Conservation (phyloP, 1,140 invertebrate genomes). For the Gryllus bimaculatus region DNA sequence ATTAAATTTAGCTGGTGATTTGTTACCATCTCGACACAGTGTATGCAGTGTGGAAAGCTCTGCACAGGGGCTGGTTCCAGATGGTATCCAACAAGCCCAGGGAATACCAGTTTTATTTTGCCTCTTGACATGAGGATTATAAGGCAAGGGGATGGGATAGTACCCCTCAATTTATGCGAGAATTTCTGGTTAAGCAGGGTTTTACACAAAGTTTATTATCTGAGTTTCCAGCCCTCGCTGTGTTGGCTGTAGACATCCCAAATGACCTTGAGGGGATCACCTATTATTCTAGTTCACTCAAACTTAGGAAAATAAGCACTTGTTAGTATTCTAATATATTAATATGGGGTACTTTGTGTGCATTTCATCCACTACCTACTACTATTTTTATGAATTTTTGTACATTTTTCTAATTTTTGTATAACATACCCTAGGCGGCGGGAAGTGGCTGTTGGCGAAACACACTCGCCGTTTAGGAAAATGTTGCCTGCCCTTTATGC, state of each 20-base stretch:
- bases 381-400: constrained; percentile 28
- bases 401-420: constrained; percentile 28
- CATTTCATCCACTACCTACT: constrained; percentile 26
- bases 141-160: constrained; percentile 16
- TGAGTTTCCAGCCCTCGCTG: constrained; percentile 20
- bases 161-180: constrained; percentile 16
- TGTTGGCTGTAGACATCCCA: constrained; percentile 20
- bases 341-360: constrained; percentile 26
- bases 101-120: constrained; percentile 11
- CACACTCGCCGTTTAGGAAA: constrained; percentile 9
- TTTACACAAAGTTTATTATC: constrained; percentile 16
- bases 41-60: not conserved
- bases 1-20: constrained; percentile 17
- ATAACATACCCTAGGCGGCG: constrained; percentile 22
- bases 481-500: constrained; percentile 14
- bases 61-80: constrained; percentile 10
- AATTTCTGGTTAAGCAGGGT: constrained; percentile 24
- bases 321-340: constrained; percentile 23
- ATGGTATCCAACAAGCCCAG: constrained; percentile 16
- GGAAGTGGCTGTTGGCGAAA: constrained; percentile 21
- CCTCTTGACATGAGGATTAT: constrained; percentile 8
- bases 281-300: constrained; percentile 19
- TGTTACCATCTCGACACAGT: constrained; percentile 16
- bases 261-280: constrained; percentile 14
- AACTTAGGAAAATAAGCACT: constrained; percentile 22